Evolutionary conservation across 1,140 invertebrate genomes (phyloP).

Genomic region (Geopemphigus sp.): DNA sequence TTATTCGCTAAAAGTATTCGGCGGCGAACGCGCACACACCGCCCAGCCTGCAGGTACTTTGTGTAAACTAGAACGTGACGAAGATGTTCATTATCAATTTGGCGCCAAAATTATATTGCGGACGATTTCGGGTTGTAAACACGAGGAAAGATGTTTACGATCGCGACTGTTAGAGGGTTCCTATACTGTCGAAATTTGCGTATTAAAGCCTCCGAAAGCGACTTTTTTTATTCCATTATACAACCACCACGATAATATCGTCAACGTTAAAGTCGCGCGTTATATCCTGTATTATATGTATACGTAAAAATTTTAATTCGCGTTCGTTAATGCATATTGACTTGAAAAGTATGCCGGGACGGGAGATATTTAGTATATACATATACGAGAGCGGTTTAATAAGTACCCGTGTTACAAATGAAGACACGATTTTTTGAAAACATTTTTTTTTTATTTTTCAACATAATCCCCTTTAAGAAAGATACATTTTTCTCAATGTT

Average conservation of each 20-base stretch:
- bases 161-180: too few relatives aligned
- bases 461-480: too few relatives aligned
- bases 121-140: neutral
- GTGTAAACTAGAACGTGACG: neutral
- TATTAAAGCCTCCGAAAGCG: neutral
- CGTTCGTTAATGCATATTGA: too few relatives aligned
- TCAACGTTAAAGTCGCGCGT: neutral
- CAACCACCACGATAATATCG: neutral
- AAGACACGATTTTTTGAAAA: too few relatives aligned
- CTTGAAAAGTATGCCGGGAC: too few relatives aligned
- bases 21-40: neutral
- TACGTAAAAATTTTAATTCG: too few relatives aligned
- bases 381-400: too few relatives aligned
- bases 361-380: too few relatives aligned
- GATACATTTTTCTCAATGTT: too few relatives aligned
- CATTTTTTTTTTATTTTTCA: too few relatives aligned
- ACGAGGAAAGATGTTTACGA: neutral
- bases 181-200: neutral
- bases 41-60: neutral
- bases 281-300: too few relatives aligned
- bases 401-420: too few relatives aligned
- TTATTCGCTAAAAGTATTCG: neutral
- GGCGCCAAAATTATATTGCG: neutral
- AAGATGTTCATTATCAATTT: neutral
- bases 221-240: neutral